Evolutionary conservation across 2,888 invertebrate species (phyloP), one percentile per base, ranked within the genome.

Genomic region (Tryphoninae sp.): DNA sequence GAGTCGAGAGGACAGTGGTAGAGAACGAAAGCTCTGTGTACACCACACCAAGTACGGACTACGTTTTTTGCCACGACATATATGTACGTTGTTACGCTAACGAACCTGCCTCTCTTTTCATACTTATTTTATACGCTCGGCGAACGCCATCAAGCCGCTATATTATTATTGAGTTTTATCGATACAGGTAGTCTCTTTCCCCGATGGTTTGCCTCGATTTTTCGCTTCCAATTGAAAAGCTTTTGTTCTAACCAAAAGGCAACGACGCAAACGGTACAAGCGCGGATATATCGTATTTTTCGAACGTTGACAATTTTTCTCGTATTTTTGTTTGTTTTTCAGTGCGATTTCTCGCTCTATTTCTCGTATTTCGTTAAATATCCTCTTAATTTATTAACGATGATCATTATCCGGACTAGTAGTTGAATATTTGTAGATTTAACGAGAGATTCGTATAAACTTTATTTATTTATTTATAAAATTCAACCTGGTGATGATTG

Each of bases 21-120:
- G 33, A 33, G 33, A 33, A 59, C 33, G 33, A 6, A 13, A 23
- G 11, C 26, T 61, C 42, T 53, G 22, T 59, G 16, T 53, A 19
- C 26, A 55, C n/a, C 55, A 11, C 26, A 26, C n/a, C 51, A n/a
- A 59, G 53, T 40, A n/a, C 40, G 40, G 53, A 61, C 19, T 61
- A 51, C n/a, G 40, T 19, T 65, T 51, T 68, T 51, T 22, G 59
- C 19, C 33, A 40, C 23, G 49, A 49, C 19, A 62, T 45, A 45
- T 55, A 64, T 42, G 22, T 42, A 71, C 65, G 75, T 80, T 75
- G 80, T 80, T 76, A 76, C 75, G 80, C 71, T 80, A 80, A 80
- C 80, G 80, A 80, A 80, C 75, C 71, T 64, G 61, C 76, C 59
- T 65, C 65, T 71, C 67, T 42, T 75, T 49, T 58, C 65, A 59